Conservation (phyloP, 2,888 invertebrate genomes). For the Byasa hedistus region DNA sequence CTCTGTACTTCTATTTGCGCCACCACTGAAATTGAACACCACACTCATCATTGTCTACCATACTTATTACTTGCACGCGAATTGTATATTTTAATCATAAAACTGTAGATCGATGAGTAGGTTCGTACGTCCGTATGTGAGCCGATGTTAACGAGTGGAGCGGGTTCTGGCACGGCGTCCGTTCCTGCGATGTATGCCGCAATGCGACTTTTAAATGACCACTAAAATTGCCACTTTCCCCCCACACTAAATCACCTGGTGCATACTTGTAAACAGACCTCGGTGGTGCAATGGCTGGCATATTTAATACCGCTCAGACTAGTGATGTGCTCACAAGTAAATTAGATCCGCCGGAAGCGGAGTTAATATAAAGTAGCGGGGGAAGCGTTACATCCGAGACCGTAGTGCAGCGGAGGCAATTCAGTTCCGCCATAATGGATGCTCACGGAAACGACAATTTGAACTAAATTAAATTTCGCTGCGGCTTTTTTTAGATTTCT, state of each 20-base stretch:
- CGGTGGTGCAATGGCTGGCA: background rate
- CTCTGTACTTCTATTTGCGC: too few species aligned
- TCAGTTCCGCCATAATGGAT: background rate
- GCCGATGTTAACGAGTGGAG: conserved; percentile 6
- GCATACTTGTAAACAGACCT: conserved; percentile 6
- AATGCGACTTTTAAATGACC: conserved; percentile 23
- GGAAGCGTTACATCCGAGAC: background rate
- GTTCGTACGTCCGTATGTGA: conserved; percentile 1
- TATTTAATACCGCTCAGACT: background rate
- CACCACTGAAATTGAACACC: too few species aligned
- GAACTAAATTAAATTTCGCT: background rate
- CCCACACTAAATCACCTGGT: conserved; percentile 5
- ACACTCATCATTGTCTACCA: too few species aligned
- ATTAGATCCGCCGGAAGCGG: background rate
- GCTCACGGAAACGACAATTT: background rate
- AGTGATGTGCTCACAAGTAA: background rate
- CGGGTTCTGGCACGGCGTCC: conserved; percentile 14
- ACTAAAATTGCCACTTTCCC: conserved; percentile 13
- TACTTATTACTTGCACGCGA: background rate
- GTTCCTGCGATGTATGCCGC: conserved; percentile 7
- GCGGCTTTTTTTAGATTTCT: background rate
- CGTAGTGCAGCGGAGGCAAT: background rate
- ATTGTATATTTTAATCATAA: conserved; percentile 15
- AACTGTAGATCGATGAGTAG: background rate
- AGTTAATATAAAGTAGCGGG: background rate